Evolutionary conservation across 2,888 invertebrate species (phyloP), one percentile per base, ranked within the genome.

Genomic region (Epistrophe eligans): DNA sequence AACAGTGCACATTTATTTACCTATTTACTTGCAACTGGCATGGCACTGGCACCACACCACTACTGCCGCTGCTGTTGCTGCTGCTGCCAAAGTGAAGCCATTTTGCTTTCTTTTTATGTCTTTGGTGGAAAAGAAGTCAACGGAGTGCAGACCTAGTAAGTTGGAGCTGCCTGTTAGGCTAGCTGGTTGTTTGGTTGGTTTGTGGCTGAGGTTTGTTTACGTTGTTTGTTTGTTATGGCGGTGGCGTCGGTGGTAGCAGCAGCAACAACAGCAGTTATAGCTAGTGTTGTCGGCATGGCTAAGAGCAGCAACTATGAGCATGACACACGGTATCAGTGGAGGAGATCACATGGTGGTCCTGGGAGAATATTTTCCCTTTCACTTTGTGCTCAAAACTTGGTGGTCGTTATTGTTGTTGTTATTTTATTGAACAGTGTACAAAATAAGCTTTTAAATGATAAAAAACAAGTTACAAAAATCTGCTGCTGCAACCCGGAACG

Each of bases 281-380:
- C 77, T 82, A 71, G 79, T 79, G 87, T 79, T 83, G 87, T 79
- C 87, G 87, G 87, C 83, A 83, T 87, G 79, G 83, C 74, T 87
- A 83, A 87, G 83, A 87, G 87, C 72, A 72, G 79, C 57, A 85
- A 71, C 82, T 87, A 83, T 87, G 87, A 83, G 77, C 83, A 87
- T 83, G 87, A 83, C 82, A 87, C 87, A 79, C 76, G 72, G 83
- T 87, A 87, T 87, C 83, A 72, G 79, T 79, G 60, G 76, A 83
- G 79, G 76, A 83, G 87, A 87, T 87, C 87, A 83, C 83, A 87
- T 83, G 83, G 79, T 79, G 83, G 83, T 87, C 87, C 87, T 87
- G 87, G 87, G 87, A 87, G 87, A 87, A 87, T 87, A 87, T 83
- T 87, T 87, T 87, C 87, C 87, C 87, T 87, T 87, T 87, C 87